phyloP scores from a whole-genome alignment of 2,797 vertebrate genomes.

The Mormyrops boulengeri region DNA sequence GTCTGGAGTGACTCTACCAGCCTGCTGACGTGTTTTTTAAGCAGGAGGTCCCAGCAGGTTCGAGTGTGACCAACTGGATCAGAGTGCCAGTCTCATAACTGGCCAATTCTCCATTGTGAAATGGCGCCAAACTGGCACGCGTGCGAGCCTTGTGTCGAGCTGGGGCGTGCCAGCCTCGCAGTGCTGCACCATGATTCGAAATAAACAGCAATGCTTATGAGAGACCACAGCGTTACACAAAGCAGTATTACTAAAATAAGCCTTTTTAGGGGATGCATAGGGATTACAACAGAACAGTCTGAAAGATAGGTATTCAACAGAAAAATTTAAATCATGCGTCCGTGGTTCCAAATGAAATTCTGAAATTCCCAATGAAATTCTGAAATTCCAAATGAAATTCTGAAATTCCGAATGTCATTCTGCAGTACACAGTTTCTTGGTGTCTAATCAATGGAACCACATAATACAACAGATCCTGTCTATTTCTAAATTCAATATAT shows the following conservation, averaged over 20 bases:
- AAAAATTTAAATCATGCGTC: neutral
- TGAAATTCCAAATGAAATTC: neutral
- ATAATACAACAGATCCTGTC: neutral
- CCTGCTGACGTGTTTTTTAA: conserved; percentile 45
- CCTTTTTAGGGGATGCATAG: neutral
- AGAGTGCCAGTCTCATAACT: conserved; percentile 52
- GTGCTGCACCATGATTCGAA: neutral
- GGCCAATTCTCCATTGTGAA: conserved; percentile 39
- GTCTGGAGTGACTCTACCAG: conserved; percentile 50
- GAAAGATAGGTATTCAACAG: neutral
- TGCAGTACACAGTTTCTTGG: neutral
- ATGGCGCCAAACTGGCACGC: conserved; percentile 53
- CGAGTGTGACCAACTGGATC: conserved; percentile 57
- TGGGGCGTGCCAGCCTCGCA: neutral
- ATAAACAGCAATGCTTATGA: neutral
- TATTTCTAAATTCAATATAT: conserved; percentile 1
- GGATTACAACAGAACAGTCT: neutral
- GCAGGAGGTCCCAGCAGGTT: conserved; percentile 51
- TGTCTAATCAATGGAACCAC: neutral
- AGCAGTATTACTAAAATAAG: neutral
- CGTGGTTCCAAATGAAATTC: neutral
- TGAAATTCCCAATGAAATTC: neutral
- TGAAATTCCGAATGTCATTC: neutral
- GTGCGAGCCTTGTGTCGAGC: conserved; percentile 17
- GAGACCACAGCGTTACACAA: neutral